Percentiles rank a stretch among this genome's conserved stretches.
These are phyloP conservation scores for Chaetodon trifasciatus DNA, from an alignment of 2,797 vertebrate genomes.

Conservation along the genomic window DNA sequence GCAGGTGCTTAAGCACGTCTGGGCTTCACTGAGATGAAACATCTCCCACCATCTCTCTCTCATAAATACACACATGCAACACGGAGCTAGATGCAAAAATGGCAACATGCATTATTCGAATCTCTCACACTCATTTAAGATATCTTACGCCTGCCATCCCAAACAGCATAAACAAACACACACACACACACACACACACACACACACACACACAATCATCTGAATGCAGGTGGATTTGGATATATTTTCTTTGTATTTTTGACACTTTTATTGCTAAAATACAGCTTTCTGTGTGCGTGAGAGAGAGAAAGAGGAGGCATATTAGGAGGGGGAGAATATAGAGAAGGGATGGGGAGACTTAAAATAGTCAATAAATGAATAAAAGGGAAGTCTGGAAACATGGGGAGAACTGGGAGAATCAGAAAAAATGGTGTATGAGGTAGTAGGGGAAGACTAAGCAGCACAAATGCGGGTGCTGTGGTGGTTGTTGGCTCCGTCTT, in stretches of 20 bases:
- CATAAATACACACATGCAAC: background rate
- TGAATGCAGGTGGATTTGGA: conserved; percentile 1
- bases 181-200: background rate
- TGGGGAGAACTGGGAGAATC: background rate
- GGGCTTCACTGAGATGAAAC: conserved; percentile 51
- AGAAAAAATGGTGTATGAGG: background rate
- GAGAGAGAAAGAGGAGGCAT: background rate
- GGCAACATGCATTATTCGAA: conserved; percentile 24
- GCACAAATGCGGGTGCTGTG: conserved; percentile 1
- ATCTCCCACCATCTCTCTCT: conserved; percentile 16
- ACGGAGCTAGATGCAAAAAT: background rate
- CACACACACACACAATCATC: background rate
- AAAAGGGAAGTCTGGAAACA: background rate
- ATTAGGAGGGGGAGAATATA: background rate
- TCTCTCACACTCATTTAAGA: conserved; percentile 12
- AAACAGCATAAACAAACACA: background rate
- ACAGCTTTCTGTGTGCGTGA: background rate
- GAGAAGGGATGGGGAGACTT: background rate
- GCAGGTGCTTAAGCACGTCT: conserved; percentile 75
- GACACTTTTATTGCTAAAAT: conserved; percentile 5
- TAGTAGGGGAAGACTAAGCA: background rate
- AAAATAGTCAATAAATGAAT: conserved; percentile 7
- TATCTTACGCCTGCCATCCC: background rate
- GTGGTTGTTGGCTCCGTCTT: conserved; percentile 21
- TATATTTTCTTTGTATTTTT: conserved; percentile 16